Evolutionary conservation across 2,888 invertebrate species (phyloP).

Genomic region (Yponomeuta evonymella): DNA sequence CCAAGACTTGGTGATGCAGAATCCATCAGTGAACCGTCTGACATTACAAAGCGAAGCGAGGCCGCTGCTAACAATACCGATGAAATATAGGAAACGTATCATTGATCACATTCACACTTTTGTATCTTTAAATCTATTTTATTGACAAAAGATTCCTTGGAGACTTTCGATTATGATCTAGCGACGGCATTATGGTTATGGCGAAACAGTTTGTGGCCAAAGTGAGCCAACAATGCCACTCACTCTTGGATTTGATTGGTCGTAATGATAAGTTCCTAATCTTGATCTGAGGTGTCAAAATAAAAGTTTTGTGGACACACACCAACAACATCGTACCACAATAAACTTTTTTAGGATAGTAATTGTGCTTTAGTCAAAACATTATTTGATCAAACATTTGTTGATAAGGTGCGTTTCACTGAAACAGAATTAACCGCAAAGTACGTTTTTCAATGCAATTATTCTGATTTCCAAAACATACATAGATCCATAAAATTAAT

Average conservation of each 20-base stretch:
- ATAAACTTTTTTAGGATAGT: neutral
- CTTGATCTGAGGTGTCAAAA: conserved; percentile 27
- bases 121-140: conserved; percentile 26
- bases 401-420: too few relatives aligned
- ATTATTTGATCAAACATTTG: neutral
- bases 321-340: conserved; percentile 2
- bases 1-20: conserved; percentile 24
- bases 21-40: conserved; percentile 28
- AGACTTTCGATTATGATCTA: conserved; percentile 38
- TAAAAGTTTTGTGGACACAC: conserved; percentile 13
- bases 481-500: too few relatives aligned
- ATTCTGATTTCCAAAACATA: too few relatives aligned
- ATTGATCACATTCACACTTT: conserved; percentile 39
- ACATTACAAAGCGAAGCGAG: conserved; percentile 10
- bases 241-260: conserved; percentile 29
- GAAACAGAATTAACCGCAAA: too few relatives aligned
- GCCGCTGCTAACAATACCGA: conserved; percentile 38
- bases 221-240: conserved; percentile 45
- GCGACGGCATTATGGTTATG: conserved; percentile 19
- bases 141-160: conserved; percentile 33
- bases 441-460: too few relatives aligned
- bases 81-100: conserved; percentile 58
- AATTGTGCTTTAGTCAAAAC: neutral
- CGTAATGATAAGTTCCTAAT: conserved; percentile 23
- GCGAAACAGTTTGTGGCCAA: conserved; percentile 42